Base-by-base conservation (phyloP, 2,888 invertebrate genomes). In the Ormyrus thymus region DNA sequence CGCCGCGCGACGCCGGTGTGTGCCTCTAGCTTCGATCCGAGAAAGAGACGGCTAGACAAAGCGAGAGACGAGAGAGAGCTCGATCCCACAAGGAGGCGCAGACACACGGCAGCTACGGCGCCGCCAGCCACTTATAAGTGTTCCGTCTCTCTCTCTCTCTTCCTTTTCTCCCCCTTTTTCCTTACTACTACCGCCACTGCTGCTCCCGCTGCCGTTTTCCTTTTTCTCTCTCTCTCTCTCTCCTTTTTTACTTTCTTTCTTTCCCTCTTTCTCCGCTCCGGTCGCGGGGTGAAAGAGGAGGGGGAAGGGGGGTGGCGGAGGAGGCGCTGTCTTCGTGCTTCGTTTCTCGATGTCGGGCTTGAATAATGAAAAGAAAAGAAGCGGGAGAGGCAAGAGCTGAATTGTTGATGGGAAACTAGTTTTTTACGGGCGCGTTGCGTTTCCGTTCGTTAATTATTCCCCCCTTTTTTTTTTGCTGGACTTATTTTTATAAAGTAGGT, bases 21-120 rank as follows among this genome's bases (percentile, higher is more conserved):
- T 29, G 29, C 29, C 29, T 29, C 82, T 83, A 76, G 85, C 85
- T 89, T 89, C 89, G 89, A 89, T 88, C 89, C 88, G 87, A 87
- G 87, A 88, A 88, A 87, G 88, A 88, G 88, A 89, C 62, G 84
- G 80, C 55, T 75, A 80, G 81, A 83, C 83, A 83, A 84, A 84
- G 29, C 29, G 29, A 29, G 81, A 84, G 81, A 82, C 72, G 70
- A 50, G 84, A 66, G 59, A 11, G 43, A 78, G 83, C 87, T 88
- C 87, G 86, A 88, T 86, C 86, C 86, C 87, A 85, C 86, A 87
- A 87, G 88, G 85, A 87, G 86, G 85, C 83, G 84, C 87, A 89
- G 88, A 89, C 87, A 87, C 88, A 88, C 86, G 51, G 53, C 65
- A 50, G 65, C 56, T 8, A 13, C 66, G 50, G 46, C 29, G 53